Evolutionary conservation across 2,888 invertebrate species (phyloP), one percentile per base, ranked within the genome.

Genomic region (Biston betularia): DNA sequence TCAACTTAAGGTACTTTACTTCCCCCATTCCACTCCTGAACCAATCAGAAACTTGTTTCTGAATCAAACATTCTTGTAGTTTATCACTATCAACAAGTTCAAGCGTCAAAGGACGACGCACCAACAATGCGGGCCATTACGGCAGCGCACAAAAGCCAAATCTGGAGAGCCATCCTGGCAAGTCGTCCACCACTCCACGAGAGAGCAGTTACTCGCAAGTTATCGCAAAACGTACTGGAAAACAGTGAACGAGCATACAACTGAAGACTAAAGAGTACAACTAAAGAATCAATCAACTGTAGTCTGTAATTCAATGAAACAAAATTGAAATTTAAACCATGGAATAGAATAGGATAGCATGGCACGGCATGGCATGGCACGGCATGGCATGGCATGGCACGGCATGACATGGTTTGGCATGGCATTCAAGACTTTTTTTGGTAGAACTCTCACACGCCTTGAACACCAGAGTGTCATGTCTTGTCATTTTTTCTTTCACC

Each of bases 151-250:
- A 75, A 75, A 74, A 70, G 74, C 74, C 73, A 65, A 80, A 87
- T 85, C 82, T 87, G 73, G 75, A 88, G 87, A 73, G 75, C 77
- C 85, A 83, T 86, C 77, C 73, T 78, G 72, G 79, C 79, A 88
- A 88, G 88, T 83, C 80, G 84, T 70, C 77, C 75, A 61, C 70
- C 79, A 73, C 88, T 88, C 77, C 79, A 84, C 74, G 77, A 63
- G 77, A 89, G 87, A 85, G 86, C 88, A 86, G 89, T 89, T 89
- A 88, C 84, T 84, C 81, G 77, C 81, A 86, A 90, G 86, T 89
- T 89, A 86, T 83, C 82, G 76, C 71, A 44, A 50, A 54, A 54
- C 38, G 45, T 38, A 6, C 15, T 68, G 50, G 34, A 49, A 49
- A 60, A 40, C 55, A 61, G 65, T 14, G 34, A 8, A 24, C 11